Base-by-base conservation (phyloP, 2,888 invertebrate species). In the Ichneumoninae sp. region DNA sequence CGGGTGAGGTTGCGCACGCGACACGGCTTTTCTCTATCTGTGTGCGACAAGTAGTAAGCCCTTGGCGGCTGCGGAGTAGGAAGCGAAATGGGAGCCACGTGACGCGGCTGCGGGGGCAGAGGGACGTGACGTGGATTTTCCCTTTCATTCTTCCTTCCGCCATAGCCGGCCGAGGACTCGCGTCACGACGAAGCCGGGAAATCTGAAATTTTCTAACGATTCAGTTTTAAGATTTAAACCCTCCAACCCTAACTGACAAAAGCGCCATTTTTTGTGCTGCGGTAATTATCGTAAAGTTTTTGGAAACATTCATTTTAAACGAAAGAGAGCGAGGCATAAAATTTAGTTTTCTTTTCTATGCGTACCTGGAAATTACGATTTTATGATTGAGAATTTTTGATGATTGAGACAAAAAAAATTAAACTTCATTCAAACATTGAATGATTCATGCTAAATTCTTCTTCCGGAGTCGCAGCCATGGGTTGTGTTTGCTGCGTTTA, bases 41-140 rank as follows among this genome's bases (percentile, higher is more conserved):
- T 54, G 71, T 54, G 52, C 4, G 47, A 68, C 82, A 80, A 83
- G 80, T 52, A 86, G 62, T 72, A 70, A 66, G 69, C 77, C 79
- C 50, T 78, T 74, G 62, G 82, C 54, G 79, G 65, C 78, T 74
- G 44, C 30, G n/a, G 50, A 70, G 60, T 52, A 72, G 74, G 83
- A 84, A 85, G 84, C 79, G 44, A 50, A 52, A 80, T 80, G 83
- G 78, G 80, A 84, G 81, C 74, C 79, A 44, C 72, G 82, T 79
- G 80, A 57, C 62, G 83, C 60, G 82, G 82, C 70, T 83, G 86
- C 86, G 87, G 87, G 85, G 86, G 80, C 82, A 83, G 82, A 65
- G 85, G 79, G 76, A 79, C 71, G 75, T 68, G 81, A 66, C 82
- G 84, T 83, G 85, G 57, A 86, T 85, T 87, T 75, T 72, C 16